Evolutionary conservation across 2,797 vertebrate species (phyloP).

Genomic region (Amazona finschi): DNA sequence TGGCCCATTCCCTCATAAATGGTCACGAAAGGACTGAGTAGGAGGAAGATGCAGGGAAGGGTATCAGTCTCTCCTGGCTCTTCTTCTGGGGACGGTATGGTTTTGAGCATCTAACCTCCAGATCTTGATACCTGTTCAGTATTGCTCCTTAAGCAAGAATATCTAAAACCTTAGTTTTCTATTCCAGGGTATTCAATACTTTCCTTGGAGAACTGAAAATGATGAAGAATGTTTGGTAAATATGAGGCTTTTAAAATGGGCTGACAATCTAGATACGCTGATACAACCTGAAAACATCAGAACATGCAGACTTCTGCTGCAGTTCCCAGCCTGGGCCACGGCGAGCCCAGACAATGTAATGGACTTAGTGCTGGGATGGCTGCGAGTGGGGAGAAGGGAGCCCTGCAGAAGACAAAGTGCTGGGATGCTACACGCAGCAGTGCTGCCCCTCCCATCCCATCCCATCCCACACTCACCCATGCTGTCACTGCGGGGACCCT

Average conservation of each 20-base stretch:
- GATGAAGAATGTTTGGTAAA: not conserved
- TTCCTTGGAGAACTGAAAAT: not conserved
- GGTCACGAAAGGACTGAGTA: not conserved
- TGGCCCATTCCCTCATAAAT: not conserved
- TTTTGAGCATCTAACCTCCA: not conserved
- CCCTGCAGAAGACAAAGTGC: not conserved
- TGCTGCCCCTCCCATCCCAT: not conserved
- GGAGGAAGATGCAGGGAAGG: not conserved
- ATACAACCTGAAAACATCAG: not conserved
- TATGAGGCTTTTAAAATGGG: not conserved
- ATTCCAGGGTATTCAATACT: not conserved
- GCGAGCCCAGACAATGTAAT: accelerated
- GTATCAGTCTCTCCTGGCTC: not conserved
- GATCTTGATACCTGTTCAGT: not conserved
- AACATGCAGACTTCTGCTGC: not conserved
- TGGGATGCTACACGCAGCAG: accelerated
- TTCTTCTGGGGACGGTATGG: not conserved
- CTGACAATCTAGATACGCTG: not conserved
- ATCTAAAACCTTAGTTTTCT: not conserved
- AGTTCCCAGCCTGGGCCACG: not conserved
- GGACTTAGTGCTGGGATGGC: no score
- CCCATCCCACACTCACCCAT: constrained; percentile 44
- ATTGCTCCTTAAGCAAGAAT: not conserved
- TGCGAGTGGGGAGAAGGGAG: not conserved
- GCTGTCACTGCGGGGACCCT: not conserved